Base-by-base conservation (phyloP, 30 jellyfish, hydroid and myxozoan species). In the Turritopsis dohrnii region DNA sequence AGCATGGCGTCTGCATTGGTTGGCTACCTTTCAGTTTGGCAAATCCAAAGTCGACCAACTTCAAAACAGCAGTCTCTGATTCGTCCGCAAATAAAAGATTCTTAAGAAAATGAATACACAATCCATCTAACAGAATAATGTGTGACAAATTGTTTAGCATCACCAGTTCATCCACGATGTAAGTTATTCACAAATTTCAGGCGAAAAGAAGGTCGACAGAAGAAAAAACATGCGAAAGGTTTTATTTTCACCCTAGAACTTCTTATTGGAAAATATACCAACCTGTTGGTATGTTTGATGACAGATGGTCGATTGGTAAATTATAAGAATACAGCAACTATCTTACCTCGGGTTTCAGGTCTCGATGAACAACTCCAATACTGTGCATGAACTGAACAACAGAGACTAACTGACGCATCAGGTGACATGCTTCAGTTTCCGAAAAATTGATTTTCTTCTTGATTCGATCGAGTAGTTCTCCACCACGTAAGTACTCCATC, bases 291-390 rank as follows among this genome's bases (percentile, higher is more conserved):
- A n/a, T n/a, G n/a, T n/a, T n/a, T n/a, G n/a, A n/a, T n/a, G n/a
- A n/a, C n/a, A n/a, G n/a, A n/a, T n/a, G n/a, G n/a, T n/a, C n/a
- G n/a, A n/a, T n/a, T n/a, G n/a, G n/a, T n/a, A n/a, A n/a, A n/a
- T n/a, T n/a, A n/a, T n/a, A n/a, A n/a, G n/a, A n/a, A n/a, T n/a
- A n/a, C n/a, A n/a, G n/a, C n/a, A n/a, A n/a, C n/a, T n/a, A n/a
- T n/a, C n/a, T n/a, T 80, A 89, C 98, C 92, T 93, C 98, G 81
- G 98, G 98, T 79, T 93, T 93, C 28, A 93, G 54, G 65, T 93
- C 98, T 60, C 98, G 76, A 74, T 93, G 98, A 31, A 93, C 98
- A 28, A 93, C 98, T 25, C 98, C 98, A 25, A 86, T 77, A 25
- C 81, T 88, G 52, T 93, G 98, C 96, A 93, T 88, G 74, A 81